Base-by-base conservation (phyloP, 1,140 invertebrate species). In the Drosophila lini region DNA sequence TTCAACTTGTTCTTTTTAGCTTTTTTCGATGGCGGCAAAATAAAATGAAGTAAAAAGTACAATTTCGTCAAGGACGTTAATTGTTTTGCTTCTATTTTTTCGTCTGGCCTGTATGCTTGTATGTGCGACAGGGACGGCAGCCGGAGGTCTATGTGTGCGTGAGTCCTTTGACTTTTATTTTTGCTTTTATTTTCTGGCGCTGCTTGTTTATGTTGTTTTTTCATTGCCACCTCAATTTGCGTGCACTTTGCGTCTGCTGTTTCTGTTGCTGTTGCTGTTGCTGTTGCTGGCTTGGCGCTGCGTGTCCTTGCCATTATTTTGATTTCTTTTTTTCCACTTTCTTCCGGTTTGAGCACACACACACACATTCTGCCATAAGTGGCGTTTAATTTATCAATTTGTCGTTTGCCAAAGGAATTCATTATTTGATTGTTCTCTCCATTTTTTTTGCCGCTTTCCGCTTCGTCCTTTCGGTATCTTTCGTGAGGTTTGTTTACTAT, bases 31-130 rank as follows among this genome's bases (percentile, higher is more conserved):
- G 78, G 63, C 67, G 48, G 71, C 65, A 57, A 71, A 56, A 80
- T 75, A 81, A 75, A 76, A 80, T 61, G 67, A 71, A 84, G 76
- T 61, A 67, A 81, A 81, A 81, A 81, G 80, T 80, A 89, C 71
- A 77, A 80, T 82, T 88, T 81, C 84, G 84, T 80, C 86, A 90
- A 90, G 85, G 85, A 90, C 86, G 85, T 90, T 85, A 90, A 90
- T 90, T 90, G 86, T 90, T 90, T 90, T 90, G 85, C 85, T 90
- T 90, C 86, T 90, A 90, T 90, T 90, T 89, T 85, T 82, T 78
- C 71, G 81, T 67, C 74, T 55, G 53, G 60, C 77, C 53, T 60
- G 53, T 34, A 58, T 77, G 52, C 34, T 19, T 61, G 48, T 47
- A 44, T 64, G 31, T 50, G 73, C 13, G 44, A 22, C n/a, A n/a